Evolutionary conservation across 1,140 invertebrate species (phyloP), one percentile per base, ranked within the genome.

Genomic region (Magallana ariakensis): DNA sequence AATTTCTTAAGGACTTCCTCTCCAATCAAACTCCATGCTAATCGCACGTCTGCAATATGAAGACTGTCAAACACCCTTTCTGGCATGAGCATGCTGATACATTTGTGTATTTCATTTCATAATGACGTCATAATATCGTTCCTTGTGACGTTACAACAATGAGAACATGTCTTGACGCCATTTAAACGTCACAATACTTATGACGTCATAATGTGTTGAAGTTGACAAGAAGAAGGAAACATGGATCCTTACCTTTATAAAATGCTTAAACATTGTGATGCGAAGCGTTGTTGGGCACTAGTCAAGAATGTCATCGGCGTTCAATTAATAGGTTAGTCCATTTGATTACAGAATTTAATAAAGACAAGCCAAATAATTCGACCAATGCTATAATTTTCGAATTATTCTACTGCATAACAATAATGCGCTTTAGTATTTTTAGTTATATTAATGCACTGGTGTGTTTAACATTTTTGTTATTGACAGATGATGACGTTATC

Each of bases 21-120:
- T 9, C 83, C 83, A n/a, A 84, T 62, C 16, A 84, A 62, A 22
- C 53, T 53, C 83, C 83, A 84, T 15, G 83, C 56, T 58, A 84
- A 46, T 26, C 62, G 58, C 26, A 62, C 83, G 22, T 84, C 83
- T n/a, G 83, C 58, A 58, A 46, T 33, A 1, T 60, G 57, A 46
- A 84, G 83, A 46, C 62, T 60, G 10, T 84, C 57, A 46, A 84
- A 84, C 5, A 84, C 53, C 11, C 57, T 33, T 26, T 84, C 62
- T 62, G 58, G 26, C 83, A 84, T 84, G 16, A 53, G 33, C 19
- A 84, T 66, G 16, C n/a, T 66, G 7, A 13, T 6, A 46, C 33
- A 46, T 46, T 46, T 46, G 33, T 46, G 33, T 46, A 46, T 46
- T 46, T 46, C 33, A 46, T 46, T 46, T 46, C 33, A 46, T 0